Evolutionary conservation across 2,888 invertebrate genomes (phyloP), one percentile per base, ranked within the genome.

Genomic region (Itoplectis maculator): DNA sequence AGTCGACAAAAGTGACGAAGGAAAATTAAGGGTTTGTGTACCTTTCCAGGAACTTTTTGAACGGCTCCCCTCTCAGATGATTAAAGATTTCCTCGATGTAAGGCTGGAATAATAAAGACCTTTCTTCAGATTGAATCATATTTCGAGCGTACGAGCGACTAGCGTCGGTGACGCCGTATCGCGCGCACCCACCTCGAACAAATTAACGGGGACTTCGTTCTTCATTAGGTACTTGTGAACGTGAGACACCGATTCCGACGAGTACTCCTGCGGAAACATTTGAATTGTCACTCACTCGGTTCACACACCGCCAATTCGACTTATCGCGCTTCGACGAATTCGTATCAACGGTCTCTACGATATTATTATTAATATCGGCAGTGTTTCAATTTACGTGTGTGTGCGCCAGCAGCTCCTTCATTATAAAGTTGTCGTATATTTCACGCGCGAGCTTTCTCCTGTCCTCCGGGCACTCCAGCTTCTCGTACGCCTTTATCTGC

Each of bases 31-130:
- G n/a, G 45, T 11, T 11, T 45, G 37, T 40, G 94, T 95, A 98
- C 98, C 99, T 99, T 96, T 99, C 99, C 94, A 99, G 95, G 95
- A 99, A 99, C 94, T 97, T 97, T 94, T 97, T 97, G 94, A 99
- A 99, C 86, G 99, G 97, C 93, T 98, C 98, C 86, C 98, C 99
- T 93, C 99, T 95, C 93, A 99, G 95, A 93, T 98, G 98, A 94
- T 97, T 98, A 94, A 99, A 99, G 93, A 99, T 99, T 95, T 99
- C 99, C 94, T 99, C 98, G 94, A 99, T 99, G 94, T 99, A 99
- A 91, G 99, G 99, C 98, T 99, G 95, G 88, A 97, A 96, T 75
- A 85, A 86, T 74, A 88, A 85, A 82, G 72, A 81, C 81, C 56
- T 74, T 65, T 65, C 65, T 78, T 76, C 66, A 66, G 83, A 63